Evolutionary conservation across 2,113 vertebrate species (phyloP).

Genomic region (Paratilapia polleni): DNA sequence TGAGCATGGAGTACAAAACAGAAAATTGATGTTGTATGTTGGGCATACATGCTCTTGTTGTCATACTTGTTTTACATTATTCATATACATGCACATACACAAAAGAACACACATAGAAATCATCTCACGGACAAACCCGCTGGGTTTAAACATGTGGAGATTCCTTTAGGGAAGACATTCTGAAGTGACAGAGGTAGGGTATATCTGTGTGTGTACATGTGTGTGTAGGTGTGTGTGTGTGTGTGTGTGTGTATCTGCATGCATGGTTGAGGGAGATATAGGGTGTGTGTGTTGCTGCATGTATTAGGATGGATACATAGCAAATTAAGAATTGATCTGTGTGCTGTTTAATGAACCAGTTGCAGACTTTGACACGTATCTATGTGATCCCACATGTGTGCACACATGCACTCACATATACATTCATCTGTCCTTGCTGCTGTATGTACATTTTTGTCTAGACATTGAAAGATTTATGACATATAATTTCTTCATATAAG

Average conservation of each 20-base stretch:
- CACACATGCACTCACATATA: neutral
- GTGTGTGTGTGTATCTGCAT: neutral
- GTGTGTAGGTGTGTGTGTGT: neutral
- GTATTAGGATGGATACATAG: slow-evolving; percentile 38
- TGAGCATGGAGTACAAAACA: neutral
- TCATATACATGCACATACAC: neutral
- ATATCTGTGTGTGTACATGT: neutral
- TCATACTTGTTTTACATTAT: neutral
- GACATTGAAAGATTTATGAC: neutral
- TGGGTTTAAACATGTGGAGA: slow-evolving; percentile 36
- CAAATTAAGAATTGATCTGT: slow-evolving; percentile 70
- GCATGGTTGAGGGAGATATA: neutral
- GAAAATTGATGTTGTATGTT: too few species aligned
- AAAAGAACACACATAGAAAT: slow-evolving; percentile 9
- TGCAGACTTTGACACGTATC: slow-evolving; percentile 44
- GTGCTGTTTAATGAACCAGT: slow-evolving; percentile 66
- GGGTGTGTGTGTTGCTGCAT: slow-evolving; percentile 17
- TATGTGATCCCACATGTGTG: slow-evolving; percentile 16
- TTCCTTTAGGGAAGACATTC: slow-evolving; percentile 57
- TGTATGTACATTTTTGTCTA: neutral
- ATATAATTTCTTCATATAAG: neutral
- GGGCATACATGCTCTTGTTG: neutral
- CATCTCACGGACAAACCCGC: slow-evolving; percentile 24
- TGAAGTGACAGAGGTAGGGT: neutral
- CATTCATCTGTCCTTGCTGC: neutral